Percentiles rank a stretch among this genome's conserved stretches.
These are phyloP conservation scores for Bugulina stolonifera DNA, from an alignment of 2,888 invertebrate species.

Conservation along the genomic window DNA sequence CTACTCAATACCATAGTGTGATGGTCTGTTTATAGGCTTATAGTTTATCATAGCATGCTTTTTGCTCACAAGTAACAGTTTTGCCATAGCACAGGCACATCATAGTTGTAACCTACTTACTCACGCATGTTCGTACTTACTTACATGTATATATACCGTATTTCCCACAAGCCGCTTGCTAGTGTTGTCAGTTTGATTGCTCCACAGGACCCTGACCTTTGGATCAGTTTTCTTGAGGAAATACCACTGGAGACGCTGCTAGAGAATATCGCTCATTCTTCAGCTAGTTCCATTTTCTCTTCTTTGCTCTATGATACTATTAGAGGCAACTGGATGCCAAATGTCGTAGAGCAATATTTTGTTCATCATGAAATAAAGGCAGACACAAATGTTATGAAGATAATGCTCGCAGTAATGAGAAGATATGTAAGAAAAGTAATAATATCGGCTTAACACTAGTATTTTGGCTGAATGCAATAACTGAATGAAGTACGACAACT, in stretches of 20 bases:
- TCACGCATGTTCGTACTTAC: no score
- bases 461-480: no score
- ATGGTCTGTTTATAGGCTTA: no score
- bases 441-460: no score
- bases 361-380: background rate
- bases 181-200: background rate
- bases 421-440: slow-evolving; percentile 1
- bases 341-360: background rate
- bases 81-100: no score
- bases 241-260: background rate
- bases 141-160: no score
- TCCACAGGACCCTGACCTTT: background rate
- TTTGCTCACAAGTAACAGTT: no score
- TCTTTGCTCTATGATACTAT: background rate
- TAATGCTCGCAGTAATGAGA: background rate
- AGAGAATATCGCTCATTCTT: background rate
- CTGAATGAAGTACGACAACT: no score
- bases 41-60: no score
- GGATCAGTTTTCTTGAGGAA: background rate
- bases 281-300: background rate
- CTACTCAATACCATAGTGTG: no score
- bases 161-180: no score
- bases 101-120: no score
- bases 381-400: background rate
- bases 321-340: background rate